A percentile compares a stretch with the other conserved stretches of the same genome.
phyloP scores from a whole-genome alignment of 2,888 invertebrate species.

The Deilephila elpenor region DNA sequence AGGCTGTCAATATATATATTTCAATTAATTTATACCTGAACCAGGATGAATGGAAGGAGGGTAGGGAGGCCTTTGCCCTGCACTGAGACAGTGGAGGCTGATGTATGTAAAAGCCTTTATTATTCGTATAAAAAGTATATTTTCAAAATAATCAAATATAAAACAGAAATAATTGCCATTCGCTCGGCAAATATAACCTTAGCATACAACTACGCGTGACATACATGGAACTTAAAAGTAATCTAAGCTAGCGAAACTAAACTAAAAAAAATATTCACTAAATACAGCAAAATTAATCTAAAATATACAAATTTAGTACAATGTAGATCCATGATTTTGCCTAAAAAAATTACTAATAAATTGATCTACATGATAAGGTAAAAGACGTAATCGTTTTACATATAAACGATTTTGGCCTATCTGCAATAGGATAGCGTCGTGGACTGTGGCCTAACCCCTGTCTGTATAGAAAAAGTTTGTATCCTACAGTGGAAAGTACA shows the following conservation, averaged over 20 bases:
- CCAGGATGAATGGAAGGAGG: no score
- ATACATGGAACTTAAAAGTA: conserved; percentile 14
- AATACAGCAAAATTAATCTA: conserved; percentile 60
- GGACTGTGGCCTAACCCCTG: no score
- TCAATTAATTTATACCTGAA: no score
- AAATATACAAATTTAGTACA: conserved; percentile 69
- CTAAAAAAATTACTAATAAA: conserved; percentile 44
- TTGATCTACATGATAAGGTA: conserved; percentile 12
- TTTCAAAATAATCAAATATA: conserved; percentile 39
- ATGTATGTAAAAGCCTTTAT: conserved; percentile 12
- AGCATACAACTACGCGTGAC: conserved; percentile 22
- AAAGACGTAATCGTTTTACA: background rate
- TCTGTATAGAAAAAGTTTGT: no score
- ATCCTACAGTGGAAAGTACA: no score
- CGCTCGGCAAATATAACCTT: conserved; percentile 20
- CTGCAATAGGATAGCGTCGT: no score
- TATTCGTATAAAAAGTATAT: conserved; percentile 43
- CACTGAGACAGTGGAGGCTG: no score
- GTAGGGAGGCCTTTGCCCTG: no score
- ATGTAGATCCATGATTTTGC: conserved; percentile 62
- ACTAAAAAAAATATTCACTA: conserved; percentile 44
- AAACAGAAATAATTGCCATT: conserved; percentile 65
- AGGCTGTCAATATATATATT: no score
- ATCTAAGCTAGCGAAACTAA: conserved; percentile 36
- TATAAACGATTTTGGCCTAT: no score